phyloP scores from a whole-genome alignment of 2,797 vertebrate species.

The Galagoides demidoff region DNA sequence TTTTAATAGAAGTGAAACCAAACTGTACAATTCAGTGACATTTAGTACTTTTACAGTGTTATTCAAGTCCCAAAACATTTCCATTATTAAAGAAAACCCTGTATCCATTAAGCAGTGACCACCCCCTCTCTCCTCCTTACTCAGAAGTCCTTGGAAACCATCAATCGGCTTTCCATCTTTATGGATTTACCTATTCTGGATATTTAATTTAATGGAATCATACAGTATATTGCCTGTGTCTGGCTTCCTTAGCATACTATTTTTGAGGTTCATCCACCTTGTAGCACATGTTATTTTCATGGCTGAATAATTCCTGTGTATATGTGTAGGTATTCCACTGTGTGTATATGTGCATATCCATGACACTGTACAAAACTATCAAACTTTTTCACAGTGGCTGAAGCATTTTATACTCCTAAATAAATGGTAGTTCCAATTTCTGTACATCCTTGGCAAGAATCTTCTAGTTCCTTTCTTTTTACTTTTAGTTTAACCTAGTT shows the following conservation, averaged over 20 bases:
- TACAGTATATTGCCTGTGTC: background rate
- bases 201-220: background rate
- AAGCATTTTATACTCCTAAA: background rate
- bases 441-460: background rate
- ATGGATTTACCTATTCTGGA: background rate
- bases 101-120: background rate
- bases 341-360: background rate
- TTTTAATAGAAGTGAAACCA: background rate
- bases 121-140: background rate
- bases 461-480: background rate
- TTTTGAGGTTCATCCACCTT: background rate
- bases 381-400: background rate
- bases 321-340: background rate
- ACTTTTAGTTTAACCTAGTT: background rate
- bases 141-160: background rate
- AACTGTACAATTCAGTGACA: background rate
- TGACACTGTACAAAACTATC: background rate
- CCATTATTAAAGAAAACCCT: background rate
- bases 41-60: background rate
- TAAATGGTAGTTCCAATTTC: background rate
- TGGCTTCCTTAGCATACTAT: background rate
- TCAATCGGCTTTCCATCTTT: background rate
- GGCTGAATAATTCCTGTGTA: background rate
- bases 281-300: background rate
- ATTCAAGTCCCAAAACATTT: constrained; percentile 17